Percentiles rank a stretch among this genome's conserved stretches.
phyloP scores from a whole-genome alignment of 2,113 vertebrate species.

The Pseudois nayaur region DNA sequence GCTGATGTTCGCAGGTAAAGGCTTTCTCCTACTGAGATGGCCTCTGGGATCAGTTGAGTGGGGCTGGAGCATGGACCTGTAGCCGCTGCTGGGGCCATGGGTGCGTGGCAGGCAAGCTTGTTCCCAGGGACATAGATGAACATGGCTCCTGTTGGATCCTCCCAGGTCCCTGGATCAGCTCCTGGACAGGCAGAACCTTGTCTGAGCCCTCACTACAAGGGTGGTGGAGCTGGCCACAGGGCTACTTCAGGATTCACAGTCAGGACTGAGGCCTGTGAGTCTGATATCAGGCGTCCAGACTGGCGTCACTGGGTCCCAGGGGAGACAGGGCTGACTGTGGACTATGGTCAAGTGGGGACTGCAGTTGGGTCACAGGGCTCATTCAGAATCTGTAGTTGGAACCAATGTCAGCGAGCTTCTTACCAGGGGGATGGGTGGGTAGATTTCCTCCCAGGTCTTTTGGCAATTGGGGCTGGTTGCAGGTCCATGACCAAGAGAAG shows the following conservation, averaged over 20 bases:
- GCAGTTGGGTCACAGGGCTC: neutral
- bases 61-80: neutral
- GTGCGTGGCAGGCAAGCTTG: neutral
- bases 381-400: neutral
- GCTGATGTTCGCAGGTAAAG: neutral
- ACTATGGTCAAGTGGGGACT: too few relatives aligned
- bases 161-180: neutral
- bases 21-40: neutral
- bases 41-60: neutral
- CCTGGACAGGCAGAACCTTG: neutral
- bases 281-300: neutral
- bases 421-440: neutral
- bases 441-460: neutral
- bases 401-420: neutral
- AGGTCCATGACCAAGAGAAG: neutral
- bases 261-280: neutral
- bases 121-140: neutral
- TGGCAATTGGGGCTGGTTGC: neutral
- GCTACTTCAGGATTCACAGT: neutral
- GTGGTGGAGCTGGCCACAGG: neutral
- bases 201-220: neutral
- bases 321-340: neutral
- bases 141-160: fast-evolving
- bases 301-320: neutral
- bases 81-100: neutral